Conservation (phyloP, 2,888 invertebrate genomes). For the Euplexia lucipara region DNA sequence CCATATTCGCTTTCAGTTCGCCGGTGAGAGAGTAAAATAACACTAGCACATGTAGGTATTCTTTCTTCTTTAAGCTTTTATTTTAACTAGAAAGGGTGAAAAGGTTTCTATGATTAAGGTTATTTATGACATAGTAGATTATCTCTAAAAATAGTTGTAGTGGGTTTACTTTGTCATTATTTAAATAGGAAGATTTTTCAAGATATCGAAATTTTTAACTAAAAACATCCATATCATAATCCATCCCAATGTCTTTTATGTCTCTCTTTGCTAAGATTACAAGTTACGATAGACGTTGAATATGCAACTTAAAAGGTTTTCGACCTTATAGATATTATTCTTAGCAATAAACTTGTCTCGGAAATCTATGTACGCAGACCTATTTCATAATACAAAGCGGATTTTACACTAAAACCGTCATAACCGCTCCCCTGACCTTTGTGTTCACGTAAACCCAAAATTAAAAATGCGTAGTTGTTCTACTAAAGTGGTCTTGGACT, state of each 20-base stretch:
- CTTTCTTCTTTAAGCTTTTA: too few relatives aligned
- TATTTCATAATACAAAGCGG: slow-evolving; percentile 17
- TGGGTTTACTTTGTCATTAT: neutral
- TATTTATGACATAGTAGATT: neutral
- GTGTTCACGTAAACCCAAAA: too few relatives aligned
- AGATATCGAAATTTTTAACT: neutral
- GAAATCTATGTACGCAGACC: neutral
- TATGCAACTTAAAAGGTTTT: neutral
- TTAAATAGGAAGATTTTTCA: neutral
- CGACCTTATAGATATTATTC: neutral
- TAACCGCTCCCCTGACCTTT: too few relatives aligned
- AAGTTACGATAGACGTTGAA: neutral
- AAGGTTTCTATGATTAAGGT: neutral
- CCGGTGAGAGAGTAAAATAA: too few relatives aligned
- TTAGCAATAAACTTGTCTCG: neutral
- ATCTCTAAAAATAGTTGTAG: neutral
- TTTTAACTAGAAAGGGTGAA: neutral
- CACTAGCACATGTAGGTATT: too few relatives aligned
- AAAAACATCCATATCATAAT: neutral
- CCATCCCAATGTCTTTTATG: neutral
- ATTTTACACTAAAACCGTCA: slow-evolving; percentile 37
- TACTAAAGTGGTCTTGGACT: too few relatives aligned
- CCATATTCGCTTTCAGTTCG: slow-evolving; percentile 6
- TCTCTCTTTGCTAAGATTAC: neutral
- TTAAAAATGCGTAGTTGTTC: too few relatives aligned